Conservation (phyloP, 2,113 vertebrate species). For the Trogon melanurus region DNA sequence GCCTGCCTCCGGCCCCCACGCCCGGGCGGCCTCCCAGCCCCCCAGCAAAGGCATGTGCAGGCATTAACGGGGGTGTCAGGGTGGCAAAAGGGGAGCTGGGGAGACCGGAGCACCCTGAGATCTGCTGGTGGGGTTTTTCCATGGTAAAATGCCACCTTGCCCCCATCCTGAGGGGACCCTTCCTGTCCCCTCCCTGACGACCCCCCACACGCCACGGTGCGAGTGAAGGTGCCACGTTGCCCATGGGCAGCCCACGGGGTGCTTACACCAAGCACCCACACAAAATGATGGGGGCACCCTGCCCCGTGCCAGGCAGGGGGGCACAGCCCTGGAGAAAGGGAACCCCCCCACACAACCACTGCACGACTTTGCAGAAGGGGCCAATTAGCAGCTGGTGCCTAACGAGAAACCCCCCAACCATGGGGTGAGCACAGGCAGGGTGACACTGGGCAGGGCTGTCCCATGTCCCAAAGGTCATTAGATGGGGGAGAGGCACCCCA, state of each 20-base stretch:
- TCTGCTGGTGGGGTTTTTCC: not conserved
- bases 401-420: not conserved
- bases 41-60: not conserved
- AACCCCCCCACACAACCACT: not conserved
- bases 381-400: not conserved
- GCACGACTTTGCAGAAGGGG: not conserved
- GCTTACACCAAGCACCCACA: not conserved
- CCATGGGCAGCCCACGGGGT: not conserved
- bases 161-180: not conserved
- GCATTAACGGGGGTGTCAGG: not conserved
- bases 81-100: not conserved
- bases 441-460: not conserved
- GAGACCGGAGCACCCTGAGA: rapidly evolving
- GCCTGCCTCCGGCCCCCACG: not conserved
- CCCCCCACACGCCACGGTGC: rapidly evolving
- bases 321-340: not conserved
- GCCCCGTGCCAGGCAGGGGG: not conserved
- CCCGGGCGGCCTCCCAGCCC: not conserved
- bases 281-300: not conserved
- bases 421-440: not conserved
- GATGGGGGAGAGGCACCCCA: not conserved
- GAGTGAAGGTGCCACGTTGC: rapidly evolving
- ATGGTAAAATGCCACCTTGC: not conserved
- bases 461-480: not conserved
- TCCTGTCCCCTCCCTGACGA: too few species aligned